Percentiles rank a stretch among this genome's conserved stretches.
phyloP scores from a whole-genome alignment of 2,113 vertebrate genomes.

The Vicugna pacos region DNA sequence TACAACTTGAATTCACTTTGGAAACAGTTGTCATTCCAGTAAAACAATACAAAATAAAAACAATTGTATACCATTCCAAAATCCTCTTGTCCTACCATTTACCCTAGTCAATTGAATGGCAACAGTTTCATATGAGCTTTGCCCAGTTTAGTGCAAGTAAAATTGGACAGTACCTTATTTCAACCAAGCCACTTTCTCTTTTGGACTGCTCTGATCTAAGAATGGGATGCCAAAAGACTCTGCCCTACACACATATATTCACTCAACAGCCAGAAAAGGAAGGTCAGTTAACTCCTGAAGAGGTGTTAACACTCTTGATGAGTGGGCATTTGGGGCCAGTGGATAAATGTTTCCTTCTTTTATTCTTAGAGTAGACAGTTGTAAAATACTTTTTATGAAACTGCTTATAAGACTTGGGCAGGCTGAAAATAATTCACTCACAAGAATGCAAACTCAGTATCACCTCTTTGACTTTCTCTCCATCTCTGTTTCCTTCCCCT shows the following conservation, averaged over 20 bases:
- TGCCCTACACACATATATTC: rapidly evolving
- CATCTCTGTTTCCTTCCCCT: background rate
- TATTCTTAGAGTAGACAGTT: background rate
- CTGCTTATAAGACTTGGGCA: background rate
- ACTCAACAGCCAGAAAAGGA: background rate
- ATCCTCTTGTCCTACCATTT: background rate
- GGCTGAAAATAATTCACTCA: background rate
- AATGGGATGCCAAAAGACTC: background rate
- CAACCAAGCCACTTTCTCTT: background rate
- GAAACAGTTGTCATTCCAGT: background rate
- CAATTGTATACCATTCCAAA: background rate
- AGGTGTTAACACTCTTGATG: background rate
- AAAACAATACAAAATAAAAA: background rate
- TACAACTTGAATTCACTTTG: background rate
- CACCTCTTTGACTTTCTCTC: background rate
- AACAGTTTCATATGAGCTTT: background rate
- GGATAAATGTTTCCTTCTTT: background rate
- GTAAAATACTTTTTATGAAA: background rate
- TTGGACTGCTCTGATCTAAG: background rate
- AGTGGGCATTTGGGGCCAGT: background rate
- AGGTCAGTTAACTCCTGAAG: background rate
- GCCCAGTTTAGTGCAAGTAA: background rate
- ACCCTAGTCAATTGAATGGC: rapidly evolving
- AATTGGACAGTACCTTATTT: background rate
- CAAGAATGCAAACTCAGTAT: background rate